These are phyloP conservation scores for Limosa lapponica DNA, from an alignment of 2,797 vertebrate genomes.

Conservation along the genomic window DNA sequence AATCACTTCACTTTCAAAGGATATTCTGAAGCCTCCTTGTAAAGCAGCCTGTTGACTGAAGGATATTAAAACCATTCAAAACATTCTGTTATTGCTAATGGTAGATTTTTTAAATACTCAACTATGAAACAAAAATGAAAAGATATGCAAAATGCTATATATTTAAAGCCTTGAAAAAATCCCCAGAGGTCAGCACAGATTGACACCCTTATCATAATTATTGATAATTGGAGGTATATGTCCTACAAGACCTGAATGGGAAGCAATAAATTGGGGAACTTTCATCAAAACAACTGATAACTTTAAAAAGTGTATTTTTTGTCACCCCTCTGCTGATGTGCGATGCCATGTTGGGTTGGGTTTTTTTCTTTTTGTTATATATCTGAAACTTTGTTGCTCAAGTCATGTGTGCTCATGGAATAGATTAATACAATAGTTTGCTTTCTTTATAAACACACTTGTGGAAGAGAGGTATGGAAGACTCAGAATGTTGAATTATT, in stretches of 20 bases:
- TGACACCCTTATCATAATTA: not conserved
- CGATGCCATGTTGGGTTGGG: not conserved
- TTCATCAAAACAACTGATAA: not conserved
- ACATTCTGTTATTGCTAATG: not conserved
- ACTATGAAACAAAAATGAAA: not conserved
- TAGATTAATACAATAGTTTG: not conserved
- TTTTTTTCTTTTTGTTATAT: fast-evolving
- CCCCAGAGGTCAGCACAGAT: not conserved
- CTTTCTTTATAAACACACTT: not conserved
- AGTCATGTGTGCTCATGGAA: not conserved
- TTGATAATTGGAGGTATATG: not conserved
- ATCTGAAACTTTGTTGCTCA: not conserved
- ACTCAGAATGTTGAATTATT: not conserved
- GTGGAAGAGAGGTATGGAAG: not conserved
- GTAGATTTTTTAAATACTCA: not conserved
- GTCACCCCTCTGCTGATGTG: not conserved
- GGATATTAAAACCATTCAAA: not conserved
- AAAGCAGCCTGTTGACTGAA: not conserved
- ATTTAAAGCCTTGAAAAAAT: not conserved
- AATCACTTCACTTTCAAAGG: not conserved
- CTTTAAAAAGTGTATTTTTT: not conserved
- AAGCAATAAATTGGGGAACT: not conserved
- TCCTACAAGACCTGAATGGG: not conserved
- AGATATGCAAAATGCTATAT: fast-evolving
- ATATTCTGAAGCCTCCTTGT: not conserved